Conservation (phyloP, 1,140 invertebrate species). For the Pygmarrhopalites habei region DNA sequence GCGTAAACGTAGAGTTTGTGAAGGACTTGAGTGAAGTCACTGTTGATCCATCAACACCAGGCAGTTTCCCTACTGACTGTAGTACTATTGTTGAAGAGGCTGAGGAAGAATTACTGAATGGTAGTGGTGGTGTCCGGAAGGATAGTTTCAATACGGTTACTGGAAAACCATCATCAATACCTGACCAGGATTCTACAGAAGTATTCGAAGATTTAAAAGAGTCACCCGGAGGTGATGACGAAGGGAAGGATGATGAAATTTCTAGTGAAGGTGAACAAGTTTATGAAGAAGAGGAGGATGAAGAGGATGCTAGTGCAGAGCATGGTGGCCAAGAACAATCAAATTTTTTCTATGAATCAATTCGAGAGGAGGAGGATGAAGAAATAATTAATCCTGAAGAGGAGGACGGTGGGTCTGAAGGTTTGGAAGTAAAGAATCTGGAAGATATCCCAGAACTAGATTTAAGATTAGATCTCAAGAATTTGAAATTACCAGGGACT, state of each 20-base stretch:
- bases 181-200: too few relatives aligned
- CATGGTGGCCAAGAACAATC: not conserved
- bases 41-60: not conserved
- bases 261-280: constrained; percentile 3
- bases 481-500: too few relatives aligned
- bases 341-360: not conserved
- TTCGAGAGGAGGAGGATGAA: not conserved
- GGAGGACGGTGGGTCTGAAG: too few relatives aligned
- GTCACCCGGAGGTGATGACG: not conserved
- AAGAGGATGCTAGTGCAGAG: not conserved
- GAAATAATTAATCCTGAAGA: constrained; percentile 1
- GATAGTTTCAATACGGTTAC: not conserved
- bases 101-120: not conserved
- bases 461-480: not conserved
- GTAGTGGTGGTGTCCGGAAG: not conserved
- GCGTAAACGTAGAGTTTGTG: constrained; percentile 9
- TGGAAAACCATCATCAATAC: too few relatives aligned
- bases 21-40: constrained; percentile 13
- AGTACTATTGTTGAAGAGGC: constrained; percentile 2
- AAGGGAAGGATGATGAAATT: constrained; percentile 3
- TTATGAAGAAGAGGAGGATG: constrained; percentile 10
- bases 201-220: not conserved
- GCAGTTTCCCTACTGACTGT: not conserved
- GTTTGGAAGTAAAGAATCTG: too few relatives aligned
- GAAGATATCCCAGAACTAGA: not conserved